Conservation (phyloP, 2,797 vertebrate species). For the Anisognathus igniventris region DNA sequence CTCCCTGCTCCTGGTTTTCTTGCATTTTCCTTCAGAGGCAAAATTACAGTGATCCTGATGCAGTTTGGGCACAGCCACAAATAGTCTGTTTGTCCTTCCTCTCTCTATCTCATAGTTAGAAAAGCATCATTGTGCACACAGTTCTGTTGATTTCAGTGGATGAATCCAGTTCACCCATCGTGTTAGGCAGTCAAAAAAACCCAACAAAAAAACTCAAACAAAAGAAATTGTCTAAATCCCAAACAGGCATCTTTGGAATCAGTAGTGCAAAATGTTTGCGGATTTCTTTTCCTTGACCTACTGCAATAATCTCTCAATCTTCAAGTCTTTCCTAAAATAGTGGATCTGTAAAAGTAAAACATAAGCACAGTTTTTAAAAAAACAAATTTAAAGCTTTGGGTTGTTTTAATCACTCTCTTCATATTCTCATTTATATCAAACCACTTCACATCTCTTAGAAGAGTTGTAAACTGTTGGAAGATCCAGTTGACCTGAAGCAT, state of each 20-base stretch:
- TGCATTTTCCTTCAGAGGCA: conserved; percentile 30
- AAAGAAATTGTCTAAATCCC: conserved; percentile 76
- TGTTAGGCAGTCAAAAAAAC: conserved; percentile 44
- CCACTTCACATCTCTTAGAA: not conserved
- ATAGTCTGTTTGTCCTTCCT: conserved; percentile 21
- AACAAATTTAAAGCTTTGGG: not conserved
- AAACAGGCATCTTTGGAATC: conserved; percentile 85
- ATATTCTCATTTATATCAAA: not conserved
- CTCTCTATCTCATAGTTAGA: not conserved
- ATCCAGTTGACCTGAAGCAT: not conserved
- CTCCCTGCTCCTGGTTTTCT: not conserved
- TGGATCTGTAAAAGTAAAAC: conserved; percentile 79
- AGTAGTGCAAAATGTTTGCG: conserved; percentile 81
- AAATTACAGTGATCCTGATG: conserved; percentile 23
- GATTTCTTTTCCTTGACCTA: conserved; percentile 71
- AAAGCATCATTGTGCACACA: conserved; percentile 46
- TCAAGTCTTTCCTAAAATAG: conserved; percentile 91
- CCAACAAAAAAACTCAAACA: conserved; percentile 62
- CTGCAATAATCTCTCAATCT: conserved; percentile 32
- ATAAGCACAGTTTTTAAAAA: not conserved
- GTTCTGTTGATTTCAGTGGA: conserved; percentile 51
- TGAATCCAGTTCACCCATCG: conserved; percentile 79
- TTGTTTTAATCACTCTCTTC: not conserved
- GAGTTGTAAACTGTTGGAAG: not conserved
- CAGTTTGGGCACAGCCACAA: conserved; percentile 43